Conservation (phyloP, 1,140 invertebrate species). For the Ostrea edulis region DNA sequence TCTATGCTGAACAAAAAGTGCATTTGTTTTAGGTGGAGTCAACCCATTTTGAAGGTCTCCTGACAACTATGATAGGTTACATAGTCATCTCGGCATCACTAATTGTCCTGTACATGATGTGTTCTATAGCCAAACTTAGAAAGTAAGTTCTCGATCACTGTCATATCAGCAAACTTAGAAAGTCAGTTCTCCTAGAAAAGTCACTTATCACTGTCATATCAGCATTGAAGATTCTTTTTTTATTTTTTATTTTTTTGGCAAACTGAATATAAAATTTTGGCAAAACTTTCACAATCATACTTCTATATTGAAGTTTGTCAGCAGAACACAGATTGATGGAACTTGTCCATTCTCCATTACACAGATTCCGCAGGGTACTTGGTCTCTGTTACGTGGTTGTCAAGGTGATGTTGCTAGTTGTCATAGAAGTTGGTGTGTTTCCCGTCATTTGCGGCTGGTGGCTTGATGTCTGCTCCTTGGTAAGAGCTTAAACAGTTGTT, state of each 20-base stretch:
- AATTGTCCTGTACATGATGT: conserved; percentile 89
- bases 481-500: conserved; percentile 65
- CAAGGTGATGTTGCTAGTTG: conserved; percentile 93
- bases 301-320: too few relatives aligned
- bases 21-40: conserved; percentile 83
- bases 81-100: conserved; percentile 92
- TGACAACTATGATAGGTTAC: conserved; percentile 96
- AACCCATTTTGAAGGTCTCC: conserved; percentile 93
- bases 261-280: too few relatives aligned
- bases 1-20: too few relatives aligned
- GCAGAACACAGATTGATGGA: too few relatives aligned
- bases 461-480: conserved; percentile 97
- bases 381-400: conserved; percentile 98
- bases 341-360: conserved; percentile 47
- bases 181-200: neutral
- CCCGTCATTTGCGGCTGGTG: conserved; percentile 99
- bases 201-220: neutral
- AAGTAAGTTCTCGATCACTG: conserved; percentile 80
- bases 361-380: conserved; percentile 87
- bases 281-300: too few relatives aligned
- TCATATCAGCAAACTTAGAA: neutral
- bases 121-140: conserved; percentile 86
- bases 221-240: too few relatives aligned
- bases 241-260: too few relatives aligned
- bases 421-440: conserved; percentile 97